A percentile compares a stretch with the other conserved stretches of the same genome.
Evolutionary conservation across 2,888 invertebrate species (phyloP).

Genomic region (Caenorhabditis sp.): DNA sequence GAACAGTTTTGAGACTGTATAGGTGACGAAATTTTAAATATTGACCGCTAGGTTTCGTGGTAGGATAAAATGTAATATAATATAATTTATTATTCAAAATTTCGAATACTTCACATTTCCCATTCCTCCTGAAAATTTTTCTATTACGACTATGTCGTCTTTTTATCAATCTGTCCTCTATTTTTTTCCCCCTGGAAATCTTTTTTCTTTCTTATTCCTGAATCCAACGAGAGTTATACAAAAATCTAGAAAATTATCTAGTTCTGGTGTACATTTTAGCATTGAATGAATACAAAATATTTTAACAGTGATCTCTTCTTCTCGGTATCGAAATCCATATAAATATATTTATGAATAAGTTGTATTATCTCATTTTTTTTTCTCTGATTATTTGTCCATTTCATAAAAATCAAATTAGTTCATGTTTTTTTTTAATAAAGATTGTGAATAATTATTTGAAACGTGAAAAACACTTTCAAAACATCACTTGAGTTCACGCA

Average conservation of each 20-base stretch:
- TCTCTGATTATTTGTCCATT: not conserved
- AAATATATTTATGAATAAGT: not conserved
- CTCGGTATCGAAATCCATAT: not conserved
- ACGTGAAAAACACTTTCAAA: not conserved
- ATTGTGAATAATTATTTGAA: not conserved
- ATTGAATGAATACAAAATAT: not conserved
- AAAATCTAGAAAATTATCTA: no score
- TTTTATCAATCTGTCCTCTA: no score
- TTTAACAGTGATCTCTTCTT: conserved; percentile 1
- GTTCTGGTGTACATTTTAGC: not conserved
- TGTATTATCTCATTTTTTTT: conserved; percentile 1
- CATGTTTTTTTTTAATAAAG: not conserved
- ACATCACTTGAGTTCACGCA: no score
- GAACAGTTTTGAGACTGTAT: not conserved
- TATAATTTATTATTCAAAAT: not conserved
- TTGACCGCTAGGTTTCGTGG: not conserved
- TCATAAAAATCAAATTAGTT: not conserved
- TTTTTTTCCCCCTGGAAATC: not conserved
- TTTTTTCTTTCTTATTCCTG: not conserved
- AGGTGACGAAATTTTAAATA: not conserved
- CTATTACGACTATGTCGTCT: no score
- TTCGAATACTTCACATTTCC: not conserved
- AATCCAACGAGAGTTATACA: not conserved
- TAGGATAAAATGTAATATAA: not conserved
- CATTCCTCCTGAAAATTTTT: not conserved